These are phyloP conservation scores for Hemitrygon akajei DNA, from an alignment of 2,797 vertebrate genomes.

Conservation along the genomic window DNA sequence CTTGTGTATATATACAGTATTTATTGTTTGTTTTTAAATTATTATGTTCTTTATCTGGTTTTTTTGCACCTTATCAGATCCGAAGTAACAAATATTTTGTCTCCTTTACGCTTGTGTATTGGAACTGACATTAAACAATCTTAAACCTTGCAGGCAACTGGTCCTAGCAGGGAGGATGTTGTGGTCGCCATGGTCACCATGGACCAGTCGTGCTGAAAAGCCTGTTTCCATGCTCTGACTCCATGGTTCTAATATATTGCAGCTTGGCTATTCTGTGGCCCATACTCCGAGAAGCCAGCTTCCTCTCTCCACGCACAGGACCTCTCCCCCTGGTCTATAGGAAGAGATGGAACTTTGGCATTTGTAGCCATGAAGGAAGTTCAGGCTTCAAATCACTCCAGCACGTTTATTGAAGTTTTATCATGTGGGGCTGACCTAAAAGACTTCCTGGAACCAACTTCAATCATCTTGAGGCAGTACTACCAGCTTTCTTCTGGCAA, in stretches of 20 bases:
- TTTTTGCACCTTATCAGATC: too few relatives aligned
- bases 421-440: background rate
- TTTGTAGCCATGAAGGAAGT: background rate
- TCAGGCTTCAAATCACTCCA: background rate
- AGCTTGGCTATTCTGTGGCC: background rate
- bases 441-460: background rate
- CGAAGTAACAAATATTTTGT: too few relatives aligned
- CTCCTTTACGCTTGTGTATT: too few relatives aligned
- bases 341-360: background rate
- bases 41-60: too few relatives aligned
- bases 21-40: too few relatives aligned
- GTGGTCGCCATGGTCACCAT: too few relatives aligned
- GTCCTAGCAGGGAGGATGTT: too few relatives aligned
- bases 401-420: background rate
- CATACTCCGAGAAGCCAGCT: background rate
- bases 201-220: too few relatives aligned
- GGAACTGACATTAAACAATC: too few relatives aligned
- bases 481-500: background rate
- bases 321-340: background rate
- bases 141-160: too few relatives aligned
- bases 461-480: background rate
- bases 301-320: background rate
- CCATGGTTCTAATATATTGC: background rate
- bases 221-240: too few relatives aligned
- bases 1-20: too few relatives aligned